Conservation (phyloP, 2,113 vertebrate species). For the Coreoperca whiteheadi region DNA sequence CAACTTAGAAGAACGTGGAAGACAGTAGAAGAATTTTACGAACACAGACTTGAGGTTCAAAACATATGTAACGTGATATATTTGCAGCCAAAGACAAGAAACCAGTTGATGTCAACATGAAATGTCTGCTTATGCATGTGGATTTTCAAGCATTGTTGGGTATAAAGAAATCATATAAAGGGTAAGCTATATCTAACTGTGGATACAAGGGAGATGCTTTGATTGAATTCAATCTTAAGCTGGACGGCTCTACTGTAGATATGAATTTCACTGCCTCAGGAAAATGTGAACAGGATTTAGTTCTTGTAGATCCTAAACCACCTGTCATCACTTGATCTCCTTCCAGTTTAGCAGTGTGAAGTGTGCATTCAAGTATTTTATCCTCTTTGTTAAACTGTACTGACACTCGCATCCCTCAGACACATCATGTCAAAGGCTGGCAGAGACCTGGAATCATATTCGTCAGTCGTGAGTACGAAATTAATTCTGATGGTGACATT, state of each 20-base stretch:
- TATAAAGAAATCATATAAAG: neutral
- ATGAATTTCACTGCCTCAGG: constrained; percentile 1
- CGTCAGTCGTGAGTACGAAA: neutral
- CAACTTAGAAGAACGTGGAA: constrained; percentile 51
- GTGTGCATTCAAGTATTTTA: neutral
- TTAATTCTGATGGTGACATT: neutral
- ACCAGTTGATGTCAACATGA: neutral
- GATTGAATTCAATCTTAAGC: constrained; percentile 22
- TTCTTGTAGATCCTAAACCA: constrained; percentile 31
- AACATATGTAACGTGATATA: constrained; percentile 1
- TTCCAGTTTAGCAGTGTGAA: constrained; percentile 22
- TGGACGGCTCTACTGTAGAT: neutral
- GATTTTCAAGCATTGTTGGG: neutral
- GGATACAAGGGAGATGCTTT: constrained; percentile 6
- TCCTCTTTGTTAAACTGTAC: constrained; percentile 17
- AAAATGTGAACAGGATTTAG: constrained; percentile 28
- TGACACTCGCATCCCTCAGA: neutral
- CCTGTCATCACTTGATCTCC: constrained; percentile 19
- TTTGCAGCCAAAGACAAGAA: constrained; percentile 24
- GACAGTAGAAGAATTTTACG: constrained; percentile 34
- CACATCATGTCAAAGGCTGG: constrained; percentile 33
- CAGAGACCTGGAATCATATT: constrained; percentile 4
- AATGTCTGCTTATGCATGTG: neutral
- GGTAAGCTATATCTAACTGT: neutral
- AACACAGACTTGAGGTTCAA: constrained; percentile 17